Base-by-base conservation (phyloP, 1,140 invertebrate genomes). In the Pararge aegeria region DNA sequence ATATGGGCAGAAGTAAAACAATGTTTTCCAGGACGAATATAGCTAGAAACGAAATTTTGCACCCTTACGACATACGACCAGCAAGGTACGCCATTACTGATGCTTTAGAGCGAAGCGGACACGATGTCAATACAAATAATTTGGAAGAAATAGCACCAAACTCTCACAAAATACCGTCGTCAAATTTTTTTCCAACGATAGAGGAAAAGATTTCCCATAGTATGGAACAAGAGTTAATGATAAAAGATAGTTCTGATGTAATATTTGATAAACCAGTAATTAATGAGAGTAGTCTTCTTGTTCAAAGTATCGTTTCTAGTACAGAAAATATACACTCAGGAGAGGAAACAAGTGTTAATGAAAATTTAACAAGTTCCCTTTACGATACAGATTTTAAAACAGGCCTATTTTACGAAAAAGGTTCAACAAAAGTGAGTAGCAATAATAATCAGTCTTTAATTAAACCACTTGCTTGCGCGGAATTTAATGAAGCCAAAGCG, bases 141-240 rank as follows among this genome's bases (percentile, higher is more conserved):
- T 9, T 20, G 4, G 9, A 5, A 6, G 18, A 44, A 10, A 5
- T 44, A 1, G 18, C 1, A 1, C 13, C 10, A 1, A 44, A 20
- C 9, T 66, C 60, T 49, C 61, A 72, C 49, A 55, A 71, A 50
- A 70, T 82, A 55, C 71, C 78, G 21, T 55, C 58, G 2, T 72
- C 77, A 18, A 69, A 52, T 15, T 79, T 79, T 61, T 87, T 84
- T 27, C 70, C 74, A 27, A 55, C 64, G 5, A 10, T 70, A 5
- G 69, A 76, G 6, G 69, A 81, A 16, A 54, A 54, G 13, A 46
- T 63, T 13, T 37, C 70, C 13, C 56, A 55, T 13, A 70, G 24
- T 30, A 38, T 46, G 6, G 64, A 70, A 51, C 56, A 60, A 46
- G 61, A 63, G 40, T 15, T 27, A 5, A 16, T n/a, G 4, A 27